A percentile compares a stretch with the other conserved stretches of the same genome.
phyloP scores from a whole-genome alignment of 2,888 invertebrate species.

The Drosophila formosana region DNA sequence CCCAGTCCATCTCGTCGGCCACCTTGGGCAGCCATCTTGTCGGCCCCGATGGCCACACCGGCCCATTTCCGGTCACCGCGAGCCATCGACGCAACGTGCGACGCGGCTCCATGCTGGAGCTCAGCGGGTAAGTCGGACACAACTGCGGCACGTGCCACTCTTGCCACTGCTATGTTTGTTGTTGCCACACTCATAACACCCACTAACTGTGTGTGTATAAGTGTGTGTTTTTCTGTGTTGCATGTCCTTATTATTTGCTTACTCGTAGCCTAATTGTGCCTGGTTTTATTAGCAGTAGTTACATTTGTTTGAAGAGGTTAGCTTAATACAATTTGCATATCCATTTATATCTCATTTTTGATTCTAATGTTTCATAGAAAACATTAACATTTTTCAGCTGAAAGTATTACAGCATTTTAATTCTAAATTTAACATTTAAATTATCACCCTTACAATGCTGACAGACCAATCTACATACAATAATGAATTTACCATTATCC shows the following conservation, averaged over 20 bases:
- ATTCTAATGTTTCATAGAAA: neutral
- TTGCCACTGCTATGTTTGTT: constrained; percentile 5
- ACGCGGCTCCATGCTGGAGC: constrained; percentile 93
- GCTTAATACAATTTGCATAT: neutral
- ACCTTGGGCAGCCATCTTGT: constrained; percentile 80
- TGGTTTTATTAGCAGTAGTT: constrained; percentile 8
- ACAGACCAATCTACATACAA: neutral
- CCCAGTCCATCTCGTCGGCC: constrained; percentile 79
- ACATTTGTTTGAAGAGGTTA: constrained; percentile 6
- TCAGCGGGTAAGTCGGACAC: constrained; percentile 88
- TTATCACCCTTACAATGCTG: neutral
- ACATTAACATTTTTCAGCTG: neutral
- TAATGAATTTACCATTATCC: neutral
- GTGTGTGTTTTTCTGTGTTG: constrained; percentile 29
- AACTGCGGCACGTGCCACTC: constrained; percentile 36
- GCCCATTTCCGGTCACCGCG: constrained; percentile 89
- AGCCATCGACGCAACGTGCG: constrained; percentile 89
- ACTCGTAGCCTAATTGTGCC: constrained; percentile 14
- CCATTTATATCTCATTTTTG: constrained; percentile 3
- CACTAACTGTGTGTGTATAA: constrained; percentile 25
- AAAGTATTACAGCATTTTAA: neutral
- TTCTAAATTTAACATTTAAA: neutral
- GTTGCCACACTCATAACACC: constrained; percentile 34
- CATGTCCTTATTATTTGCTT: constrained; percentile 18
- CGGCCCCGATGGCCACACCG: constrained; percentile 86